Base-by-base conservation (phyloP, 2,113 vertebrate genomes). In the Sardina pilchardus region DNA sequence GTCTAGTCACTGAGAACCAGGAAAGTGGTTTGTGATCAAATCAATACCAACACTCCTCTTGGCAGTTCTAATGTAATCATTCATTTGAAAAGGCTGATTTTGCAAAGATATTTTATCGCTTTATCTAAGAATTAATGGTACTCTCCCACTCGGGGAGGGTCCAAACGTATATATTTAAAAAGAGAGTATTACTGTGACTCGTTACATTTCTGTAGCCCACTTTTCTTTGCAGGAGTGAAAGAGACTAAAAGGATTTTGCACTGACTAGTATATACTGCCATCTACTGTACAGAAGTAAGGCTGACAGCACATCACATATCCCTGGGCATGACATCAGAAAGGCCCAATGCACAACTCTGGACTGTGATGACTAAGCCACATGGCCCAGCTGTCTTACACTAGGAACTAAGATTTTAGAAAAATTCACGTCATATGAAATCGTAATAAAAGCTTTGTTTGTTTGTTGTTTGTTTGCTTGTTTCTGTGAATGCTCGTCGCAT, bases 221-320 rank as follows among this genome's bases (percentile, higher is more conserved):
- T 78, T 34, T 78, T 16, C 71, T 34, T 78, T 78, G 71, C 0
- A 36, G 14, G 71, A 78, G 16, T 78, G 71, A 78, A 34, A 59
- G 39, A 36, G 71, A 78, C 71, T 5, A 16, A 36, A 36, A 34
- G 7, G 26, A 67, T 67, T 39, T 63, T 43, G 8, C 78, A 81
- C 8, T 83, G 50, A 78, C 71, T 83, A 75, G 87, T 53, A 36
- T 5, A 89, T 44, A 89, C 59, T 90, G 90, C 87, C 91, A 89
- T 87, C 91, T 86, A 34, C 63, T 90, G 90, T 14, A 36, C 34
- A 78, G 14, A 78, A 34, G 71, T 34, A 5, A 36, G 14, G 21
- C 71, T 78, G 30, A 30, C 36, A 0, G 71, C 71, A 36, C 30
- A 36, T 78, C 0, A 14, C 34, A 78, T 36, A 39, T 30, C 34